A percentile compares a stretch with the other conserved stretches of the same genome.
phyloP scores from a whole-genome alignment of 2,797 vertebrate species.

The Emydoidea blandingii region DNA sequence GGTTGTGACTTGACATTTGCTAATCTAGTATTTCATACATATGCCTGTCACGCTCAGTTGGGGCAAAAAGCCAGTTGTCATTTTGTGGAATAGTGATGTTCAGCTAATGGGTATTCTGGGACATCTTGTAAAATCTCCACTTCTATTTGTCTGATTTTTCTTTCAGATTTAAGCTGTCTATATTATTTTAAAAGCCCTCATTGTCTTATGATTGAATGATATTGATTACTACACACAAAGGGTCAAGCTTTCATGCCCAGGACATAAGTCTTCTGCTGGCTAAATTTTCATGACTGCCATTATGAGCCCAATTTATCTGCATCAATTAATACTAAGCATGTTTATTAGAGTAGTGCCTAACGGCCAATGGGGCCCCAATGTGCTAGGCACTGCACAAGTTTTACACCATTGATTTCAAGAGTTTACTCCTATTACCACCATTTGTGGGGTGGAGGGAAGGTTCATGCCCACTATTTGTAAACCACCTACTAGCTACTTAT shows the following conservation, averaged over 20 bases:
- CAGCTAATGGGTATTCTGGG: constrained; percentile 2
- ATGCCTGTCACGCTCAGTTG: not conserved
- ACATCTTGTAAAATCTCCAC: not conserved
- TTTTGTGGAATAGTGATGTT: constrained; percentile 29
- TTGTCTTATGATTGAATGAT: constrained; percentile 35
- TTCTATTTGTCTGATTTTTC: not conserved
- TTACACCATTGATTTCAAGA: not conserved
- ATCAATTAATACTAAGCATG: not conserved
- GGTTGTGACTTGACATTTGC: constrained; percentile 20
- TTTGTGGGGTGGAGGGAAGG: not conserved
- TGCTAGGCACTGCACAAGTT: not conserved
- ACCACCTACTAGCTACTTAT: not conserved
- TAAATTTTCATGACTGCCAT: not conserved
- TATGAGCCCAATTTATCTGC: constrained; percentile 5
- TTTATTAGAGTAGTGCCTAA: not conserved
- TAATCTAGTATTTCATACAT: constrained; percentile 5
- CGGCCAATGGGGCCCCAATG: not conserved
- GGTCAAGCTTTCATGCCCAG: not conserved
- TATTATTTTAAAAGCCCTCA: constrained; percentile 30
- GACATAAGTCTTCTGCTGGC: not conserved
- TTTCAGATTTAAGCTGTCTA: constrained; percentile 14
- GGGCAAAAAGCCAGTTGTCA: not conserved
- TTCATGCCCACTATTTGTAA: not conserved
- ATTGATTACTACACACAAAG: constrained; percentile 39
- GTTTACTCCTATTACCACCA: not conserved